These are phyloP conservation scores for Mormyrops boulengeri DNA, from an alignment of 2,797 vertebrate species.

Conservation along the genomic window DNA sequence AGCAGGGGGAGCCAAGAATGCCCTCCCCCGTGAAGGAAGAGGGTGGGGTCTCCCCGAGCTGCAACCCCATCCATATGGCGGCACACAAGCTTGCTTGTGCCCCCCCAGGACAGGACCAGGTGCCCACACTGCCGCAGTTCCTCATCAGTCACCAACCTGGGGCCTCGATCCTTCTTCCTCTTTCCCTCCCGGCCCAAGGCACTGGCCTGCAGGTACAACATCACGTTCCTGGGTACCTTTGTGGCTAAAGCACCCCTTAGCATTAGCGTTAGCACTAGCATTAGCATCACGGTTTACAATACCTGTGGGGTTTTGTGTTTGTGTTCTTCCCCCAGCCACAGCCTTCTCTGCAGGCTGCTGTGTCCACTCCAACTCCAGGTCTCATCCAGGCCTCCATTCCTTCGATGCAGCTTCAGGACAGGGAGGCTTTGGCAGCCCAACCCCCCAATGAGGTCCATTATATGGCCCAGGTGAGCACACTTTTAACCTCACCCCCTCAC, in stretches of 20 bases:
- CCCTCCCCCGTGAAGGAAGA: slow-evolving; percentile 72
- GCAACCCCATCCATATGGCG: slow-evolving; percentile 48
- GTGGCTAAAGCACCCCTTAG: not conserved
- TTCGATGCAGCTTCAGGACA: slow-evolving; percentile 62
- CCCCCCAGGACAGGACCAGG: slow-evolving; percentile 29
- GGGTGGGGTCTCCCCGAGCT: slow-evolving; percentile 38
- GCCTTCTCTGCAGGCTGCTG: slow-evolving; percentile 56
- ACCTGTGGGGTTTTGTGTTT: not conserved
- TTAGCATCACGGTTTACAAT: not conserved
- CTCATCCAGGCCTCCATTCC: slow-evolving; percentile 54
- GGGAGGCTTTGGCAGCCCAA: slow-evolving; percentile 54
- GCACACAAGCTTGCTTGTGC: slow-evolving; percentile 52
- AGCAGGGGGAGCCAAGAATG: slow-evolving; percentile 38
- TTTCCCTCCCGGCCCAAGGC: slow-evolving; percentile 63
- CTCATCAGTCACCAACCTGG: slow-evolving; percentile 55
- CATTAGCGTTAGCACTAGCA: not conserved
- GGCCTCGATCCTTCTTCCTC: slow-evolving; percentile 68
- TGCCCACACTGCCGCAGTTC: slow-evolving; percentile 38
- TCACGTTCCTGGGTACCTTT: not conserved
- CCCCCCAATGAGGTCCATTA: slow-evolving; percentile 59
- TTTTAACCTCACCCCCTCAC: not conserved
- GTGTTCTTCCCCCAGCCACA: slow-evolving; percentile 42
- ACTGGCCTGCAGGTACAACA: slow-evolving; percentile 60
- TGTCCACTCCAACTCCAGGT: slow-evolving; percentile 54
- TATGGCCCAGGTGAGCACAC: slow-evolving; percentile 70